These are phyloP conservation scores for Hetaerina americana DNA, from an alignment of 1,140 invertebrate species.

Conservation along the genomic window DNA sequence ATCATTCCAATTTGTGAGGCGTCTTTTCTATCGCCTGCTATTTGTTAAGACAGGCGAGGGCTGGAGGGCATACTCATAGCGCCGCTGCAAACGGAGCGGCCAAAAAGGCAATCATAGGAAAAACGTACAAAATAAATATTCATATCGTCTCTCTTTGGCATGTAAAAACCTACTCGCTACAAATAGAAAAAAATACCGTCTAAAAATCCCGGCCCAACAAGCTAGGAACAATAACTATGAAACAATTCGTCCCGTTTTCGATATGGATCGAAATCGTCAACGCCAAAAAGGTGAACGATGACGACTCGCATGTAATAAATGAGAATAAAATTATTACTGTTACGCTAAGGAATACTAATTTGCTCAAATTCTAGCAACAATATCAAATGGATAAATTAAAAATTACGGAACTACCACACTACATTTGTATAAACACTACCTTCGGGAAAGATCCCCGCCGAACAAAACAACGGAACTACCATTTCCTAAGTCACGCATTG, in stretches of 20 bases:
- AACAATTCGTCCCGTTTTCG: not conserved
- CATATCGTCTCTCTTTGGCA: not conserved
- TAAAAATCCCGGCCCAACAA: not conserved
- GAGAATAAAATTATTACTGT: constrained; percentile 1
- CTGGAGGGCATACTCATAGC: not conserved
- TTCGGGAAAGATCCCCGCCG: not conserved
- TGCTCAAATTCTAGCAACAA: not conserved
- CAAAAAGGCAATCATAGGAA: not conserved
- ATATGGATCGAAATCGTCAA: not conserved
- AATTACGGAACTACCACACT: not conserved
- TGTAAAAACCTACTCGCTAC: not conserved
- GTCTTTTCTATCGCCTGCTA: not conserved
- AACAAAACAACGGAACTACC: not conserved
- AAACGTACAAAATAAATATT: constrained; percentile 1
- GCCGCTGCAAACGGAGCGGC: not conserved
- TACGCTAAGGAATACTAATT: not conserved
- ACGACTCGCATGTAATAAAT: too few species aligned
- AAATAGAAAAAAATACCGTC: not conserved
- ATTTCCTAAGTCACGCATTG: not conserved
- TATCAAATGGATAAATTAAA: not conserved
- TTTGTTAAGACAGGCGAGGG: not conserved
- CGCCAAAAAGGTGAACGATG: not conserved
- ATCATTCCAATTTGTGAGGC: not conserved
- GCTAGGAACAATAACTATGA: not conserved
- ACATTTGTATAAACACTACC: not conserved